Conservation (phyloP, 2,113 vertebrate species). For the Suricata suricatta region DNA sequence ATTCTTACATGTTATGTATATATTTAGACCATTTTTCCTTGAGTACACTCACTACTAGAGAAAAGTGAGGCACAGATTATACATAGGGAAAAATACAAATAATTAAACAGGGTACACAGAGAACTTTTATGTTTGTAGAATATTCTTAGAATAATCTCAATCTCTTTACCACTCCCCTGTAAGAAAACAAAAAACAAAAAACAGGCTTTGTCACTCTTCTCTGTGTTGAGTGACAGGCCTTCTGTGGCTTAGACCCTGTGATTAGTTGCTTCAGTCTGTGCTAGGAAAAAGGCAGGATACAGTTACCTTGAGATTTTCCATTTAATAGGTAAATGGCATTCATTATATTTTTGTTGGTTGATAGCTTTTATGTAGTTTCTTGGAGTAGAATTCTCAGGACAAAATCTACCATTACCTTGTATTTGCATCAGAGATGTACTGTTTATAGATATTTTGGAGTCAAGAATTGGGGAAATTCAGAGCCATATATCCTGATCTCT, state of each 20-base stretch:
- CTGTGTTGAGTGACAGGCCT: not conserved
- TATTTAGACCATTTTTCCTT: not conserved
- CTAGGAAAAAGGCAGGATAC: not conserved
- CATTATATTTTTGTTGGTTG: not conserved
- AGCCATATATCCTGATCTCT: not conserved
- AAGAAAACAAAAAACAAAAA: not conserved
- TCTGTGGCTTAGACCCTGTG: not conserved
- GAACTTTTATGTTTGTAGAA: not conserved
- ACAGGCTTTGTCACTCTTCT: not conserved
- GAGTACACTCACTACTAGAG: not conserved
- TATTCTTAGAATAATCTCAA: not conserved
- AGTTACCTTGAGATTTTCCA: not conserved
- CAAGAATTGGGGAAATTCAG: not conserved
- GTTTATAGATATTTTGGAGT: not conserved
- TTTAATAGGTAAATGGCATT: not conserved
- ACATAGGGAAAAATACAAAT: slow-evolving; percentile 12
- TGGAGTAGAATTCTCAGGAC: not conserved
- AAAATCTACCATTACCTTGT: not conserved
- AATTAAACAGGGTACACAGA: not conserved
- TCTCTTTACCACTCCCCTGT: not conserved
- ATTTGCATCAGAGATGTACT: not conserved
- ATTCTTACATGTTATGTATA: not conserved
- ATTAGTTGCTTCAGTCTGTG: not conserved
- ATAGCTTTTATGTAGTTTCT: not conserved
- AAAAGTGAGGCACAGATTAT: not conserved